Evolutionary conservation across 2,888 invertebrate genomes (phyloP), one percentile per base, ranked within the genome.

Genomic region (Congeria kusceri): DNA sequence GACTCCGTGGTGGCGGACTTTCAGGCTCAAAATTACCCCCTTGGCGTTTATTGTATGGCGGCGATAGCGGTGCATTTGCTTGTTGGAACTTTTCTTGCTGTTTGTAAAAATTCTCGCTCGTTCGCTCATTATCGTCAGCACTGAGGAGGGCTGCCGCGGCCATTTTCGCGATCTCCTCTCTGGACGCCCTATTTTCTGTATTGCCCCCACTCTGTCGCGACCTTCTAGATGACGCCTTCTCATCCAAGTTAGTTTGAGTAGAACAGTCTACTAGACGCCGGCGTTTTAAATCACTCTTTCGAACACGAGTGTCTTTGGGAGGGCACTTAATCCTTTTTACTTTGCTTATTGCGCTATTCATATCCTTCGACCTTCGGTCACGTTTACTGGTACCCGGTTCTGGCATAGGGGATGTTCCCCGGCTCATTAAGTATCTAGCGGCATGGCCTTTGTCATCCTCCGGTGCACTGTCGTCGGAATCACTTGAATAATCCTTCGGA

Each of bases 341-440:
- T 70, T 87, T 84, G 62, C 90, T 86, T 58, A 90, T 89, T 68
- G 83, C 72, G 59, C 88, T 82, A 65, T 63, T 66, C 25, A 79
- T 77, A 18, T 86, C 82, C 80, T 84, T 81, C 72, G 83, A 75
- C 70, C 82, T 65, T 76, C 73, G 75, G 61, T 88, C 83, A 73
- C 84, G 82, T 75, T 82, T 84, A 61, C 87, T 89, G 23, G 83
- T 84, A 57, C 87, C 89, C 23, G 83, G 86, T 67, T 90, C 90
- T 11, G 87, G 88, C 82, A 90, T 89, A 13, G 92, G 92, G 11
- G 91, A 91, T 7, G 92, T 92, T 32, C 91, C 92, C 57, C 92
- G 64, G 74, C 89, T 91, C 66, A 91, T 90, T 61, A 92, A 83
- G 80, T 89, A 92, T n/a, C 87, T 76, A 61, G 75, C 72, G 20